These are phyloP conservation scores for Silurus meridionalis DNA, from an alignment of 2,113 vertebrate genomes.

Conservation along the genomic window DNA sequence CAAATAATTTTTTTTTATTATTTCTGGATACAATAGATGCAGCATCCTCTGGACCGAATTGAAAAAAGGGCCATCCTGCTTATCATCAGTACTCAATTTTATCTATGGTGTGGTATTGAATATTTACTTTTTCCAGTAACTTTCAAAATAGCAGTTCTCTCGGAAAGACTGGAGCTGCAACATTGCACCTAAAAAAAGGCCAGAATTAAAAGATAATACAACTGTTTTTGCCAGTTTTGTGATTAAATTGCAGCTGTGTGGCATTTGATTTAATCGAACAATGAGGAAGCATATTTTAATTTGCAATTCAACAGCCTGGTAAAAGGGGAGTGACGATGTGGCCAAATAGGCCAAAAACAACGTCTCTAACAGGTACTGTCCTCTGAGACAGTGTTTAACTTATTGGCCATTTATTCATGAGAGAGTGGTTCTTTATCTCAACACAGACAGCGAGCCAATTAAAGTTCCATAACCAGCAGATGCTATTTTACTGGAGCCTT, in stretches of 20 bases:
- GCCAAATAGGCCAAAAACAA: constrained; percentile 44
- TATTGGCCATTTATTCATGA: constrained; percentile 74
- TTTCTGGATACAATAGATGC: no score
- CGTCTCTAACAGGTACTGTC: constrained; percentile 67
- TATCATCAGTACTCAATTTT: no score
- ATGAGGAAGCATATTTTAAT: constrained; percentile 39
- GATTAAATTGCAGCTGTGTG: constrained; percentile 42
- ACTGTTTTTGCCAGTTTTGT: constrained; percentile 33
- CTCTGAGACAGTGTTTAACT: constrained; percentile 61
- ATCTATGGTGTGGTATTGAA: not conserved
- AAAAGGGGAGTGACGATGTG: not conserved
- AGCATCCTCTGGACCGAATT: no score
- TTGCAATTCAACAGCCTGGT: constrained; percentile 15
- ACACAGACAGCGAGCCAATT: constrained; percentile 75
- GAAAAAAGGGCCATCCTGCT: no score
- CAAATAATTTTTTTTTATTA: no score
- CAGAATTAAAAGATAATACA: constrained; percentile 14
- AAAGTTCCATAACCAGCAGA: constrained; percentile 67
- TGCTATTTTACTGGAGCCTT: constrained; percentile 65
- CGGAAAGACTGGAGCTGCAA: not conserved
- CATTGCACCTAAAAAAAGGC: constrained; percentile 18
- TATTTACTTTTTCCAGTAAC: not conserved
- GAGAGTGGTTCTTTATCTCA: constrained; percentile 65
- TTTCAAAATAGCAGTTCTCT: not conserved
- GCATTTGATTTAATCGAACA: constrained; percentile 39